Evolutionary conservation across 2,888 invertebrate species (phyloP).

Genomic region (Limulus polyphemus): DNA sequence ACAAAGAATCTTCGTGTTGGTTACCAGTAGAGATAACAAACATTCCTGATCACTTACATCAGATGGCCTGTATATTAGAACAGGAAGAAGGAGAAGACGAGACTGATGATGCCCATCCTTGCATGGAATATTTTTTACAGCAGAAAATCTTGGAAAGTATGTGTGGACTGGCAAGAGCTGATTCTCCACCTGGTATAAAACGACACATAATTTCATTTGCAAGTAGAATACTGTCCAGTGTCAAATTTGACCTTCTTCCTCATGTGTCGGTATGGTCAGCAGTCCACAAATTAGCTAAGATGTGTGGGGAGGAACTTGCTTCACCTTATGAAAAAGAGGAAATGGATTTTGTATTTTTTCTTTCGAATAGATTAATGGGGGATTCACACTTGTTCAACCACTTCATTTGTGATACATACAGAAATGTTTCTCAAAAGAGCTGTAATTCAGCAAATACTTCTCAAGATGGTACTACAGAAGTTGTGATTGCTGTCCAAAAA

Average conservation of each 20-base stretch:
- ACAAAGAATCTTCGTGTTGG: slow-evolving; percentile 32
- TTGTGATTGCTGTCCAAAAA: neutral
- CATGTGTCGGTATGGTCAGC: slow-evolving; percentile 52
- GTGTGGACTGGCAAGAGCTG: slow-evolving; percentile 51
- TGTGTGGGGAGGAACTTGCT: slow-evolving; percentile 56
- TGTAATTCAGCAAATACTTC: slow-evolving; percentile 17
- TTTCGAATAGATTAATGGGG: slow-evolving; percentile 57
- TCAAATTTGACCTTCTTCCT: slow-evolving; percentile 50
- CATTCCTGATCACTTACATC: slow-evolving; percentile 36
- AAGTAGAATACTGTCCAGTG: slow-evolving; percentile 49
- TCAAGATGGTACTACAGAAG: neutral
- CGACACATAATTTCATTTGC: slow-evolving; percentile 51
- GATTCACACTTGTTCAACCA: slow-evolving; percentile 49
- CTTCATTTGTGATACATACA: slow-evolving; percentile 33
- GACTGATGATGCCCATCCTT: slow-evolving; percentile 44
- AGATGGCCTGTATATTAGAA: slow-evolving; percentile 41
- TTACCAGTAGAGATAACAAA: slow-evolving; percentile 37
- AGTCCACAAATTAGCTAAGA: slow-evolving; percentile 47
- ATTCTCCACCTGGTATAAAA: slow-evolving; percentile 57
- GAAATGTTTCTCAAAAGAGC: slow-evolving; percentile 52
- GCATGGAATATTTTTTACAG: slow-evolving; percentile 53
- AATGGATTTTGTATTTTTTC: slow-evolving; percentile 54
- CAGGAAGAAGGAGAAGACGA: slow-evolving; percentile 50
- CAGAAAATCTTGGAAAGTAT: slow-evolving; percentile 47
- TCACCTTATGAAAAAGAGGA: slow-evolving; percentile 62